Base-by-base conservation (phyloP, 1,140 invertebrate genomes). In the Drosophila mayri region DNA sequence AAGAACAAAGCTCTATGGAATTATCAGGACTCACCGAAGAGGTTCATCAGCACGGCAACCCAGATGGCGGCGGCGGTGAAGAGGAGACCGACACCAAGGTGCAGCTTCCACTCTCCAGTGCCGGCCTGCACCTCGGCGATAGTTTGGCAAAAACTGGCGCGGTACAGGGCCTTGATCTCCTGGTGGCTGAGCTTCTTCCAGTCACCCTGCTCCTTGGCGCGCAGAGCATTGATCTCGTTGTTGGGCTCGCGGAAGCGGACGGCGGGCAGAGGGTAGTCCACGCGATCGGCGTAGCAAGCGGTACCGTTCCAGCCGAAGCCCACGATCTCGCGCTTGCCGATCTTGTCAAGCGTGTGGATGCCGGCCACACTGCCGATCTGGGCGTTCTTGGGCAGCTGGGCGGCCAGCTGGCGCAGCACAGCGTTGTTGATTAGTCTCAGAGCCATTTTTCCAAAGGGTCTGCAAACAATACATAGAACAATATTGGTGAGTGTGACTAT, bases 91-190 rank as follows among this genome's bases (percentile, higher is more conserved):
- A 94, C 91, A 49, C 96, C 97, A 32, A 96, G 0, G 2, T 96
- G 92, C 16, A 93, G 94, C 93, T 99, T 99, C 98, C 98, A 99
- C 90, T 97, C 95, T 9, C 98, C 98, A 47, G 95, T 96, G 32
- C 97, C 96, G 6, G 98, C 97, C 62, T 96, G 94, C 80, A 99
- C 95, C 94, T 99, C 98, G 40, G 96, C 95, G 92, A 97, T 98
- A 11, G 98, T 99, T 92, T 98, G 96, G 90, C 98, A 96, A 93
- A 98, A 99, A 71, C 96, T 98, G 2, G 96, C 95, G 83, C 98
- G 95, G 94, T 99, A 99, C 16, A 99, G 93, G 1, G 95, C 94
- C 94, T 99, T 99, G 93, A 99, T 99, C 84, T 99, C 98, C 80
- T 98, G 97, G 0, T 97, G 86, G 7, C 96, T 95, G 8, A 99